These are phyloP conservation scores for Chloroclystis v-ata DNA, from an alignment of 2,888 invertebrate genomes.

Conservation along the genomic window DNA sequence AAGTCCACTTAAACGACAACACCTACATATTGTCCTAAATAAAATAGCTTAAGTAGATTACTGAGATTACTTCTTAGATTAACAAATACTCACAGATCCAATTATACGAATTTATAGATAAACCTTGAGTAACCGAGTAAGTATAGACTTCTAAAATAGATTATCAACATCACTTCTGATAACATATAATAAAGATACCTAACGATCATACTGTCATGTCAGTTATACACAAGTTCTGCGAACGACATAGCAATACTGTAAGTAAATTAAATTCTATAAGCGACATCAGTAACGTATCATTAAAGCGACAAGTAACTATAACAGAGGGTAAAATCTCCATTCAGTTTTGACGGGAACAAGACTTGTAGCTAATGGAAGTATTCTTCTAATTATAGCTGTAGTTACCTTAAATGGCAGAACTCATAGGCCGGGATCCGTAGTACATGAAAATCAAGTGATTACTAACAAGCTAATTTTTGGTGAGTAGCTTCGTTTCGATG, in stretches of 20 bases:
- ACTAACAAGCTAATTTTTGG: too few species aligned
- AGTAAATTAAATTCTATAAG: slow-evolving; percentile 70
- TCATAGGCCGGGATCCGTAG: too few species aligned
- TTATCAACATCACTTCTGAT: neutral
- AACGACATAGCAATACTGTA: slow-evolving; percentile 36
- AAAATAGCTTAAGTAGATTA: too few species aligned
- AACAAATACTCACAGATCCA: too few species aligned
- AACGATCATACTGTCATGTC: neutral
- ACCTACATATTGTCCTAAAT: too few species aligned
- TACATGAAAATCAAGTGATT: too few species aligned
- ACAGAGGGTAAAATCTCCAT: slow-evolving; percentile 69
- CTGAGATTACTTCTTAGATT: too few species aligned
- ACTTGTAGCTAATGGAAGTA: slow-evolving; percentile 58
- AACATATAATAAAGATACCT: neutral
- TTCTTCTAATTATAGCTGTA: slow-evolving; percentile 64
- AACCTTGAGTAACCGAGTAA: too few species aligned
- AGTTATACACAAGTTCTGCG: slow-evolving; percentile 40
- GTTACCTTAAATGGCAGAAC: slow-evolving; percentile 32
- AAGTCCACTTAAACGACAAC: too few species aligned
- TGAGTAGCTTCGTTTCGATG: too few species aligned
- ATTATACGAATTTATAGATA: too few species aligned
- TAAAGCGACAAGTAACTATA: slow-evolving; percentile 57
- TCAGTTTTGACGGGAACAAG: slow-evolving; percentile 52
- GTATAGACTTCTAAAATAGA: neutral
- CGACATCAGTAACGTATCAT: slow-evolving; percentile 62